phyloP scores from a whole-genome alignment of 1,140 invertebrate genomes.

The Druon quercuslanigerum region DNA sequence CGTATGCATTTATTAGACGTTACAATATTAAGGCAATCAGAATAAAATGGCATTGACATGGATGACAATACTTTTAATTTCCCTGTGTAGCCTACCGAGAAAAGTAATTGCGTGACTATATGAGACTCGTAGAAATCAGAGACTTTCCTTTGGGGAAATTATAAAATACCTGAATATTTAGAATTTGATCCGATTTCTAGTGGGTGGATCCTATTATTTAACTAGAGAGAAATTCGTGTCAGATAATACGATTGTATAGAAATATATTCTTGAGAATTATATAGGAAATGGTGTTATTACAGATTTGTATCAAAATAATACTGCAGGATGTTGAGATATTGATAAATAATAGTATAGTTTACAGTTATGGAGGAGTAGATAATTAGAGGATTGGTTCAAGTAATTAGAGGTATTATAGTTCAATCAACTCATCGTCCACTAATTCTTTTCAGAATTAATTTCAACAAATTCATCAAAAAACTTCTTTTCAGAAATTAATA shows the following conservation, averaged over 20 bases:
- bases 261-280: constrained; percentile 6
- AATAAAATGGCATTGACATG: constrained; percentile 10
- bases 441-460: too few relatives aligned
- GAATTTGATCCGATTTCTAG: constrained; percentile 25
- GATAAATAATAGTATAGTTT: not conserved
- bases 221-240: constrained; percentile 10
- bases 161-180: constrained; percentile 18
- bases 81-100: constrained; percentile 21
- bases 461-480: too few relatives aligned
- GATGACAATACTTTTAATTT: constrained; percentile 25
- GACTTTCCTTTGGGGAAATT: constrained; percentile 22
- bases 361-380: constrained; percentile 11
- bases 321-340: constrained; percentile 10
- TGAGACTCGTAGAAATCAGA: not conserved
- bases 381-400: not conserved
- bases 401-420: too few relatives aligned
- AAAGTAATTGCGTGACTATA: constrained; percentile 25
- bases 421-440: too few relatives aligned
- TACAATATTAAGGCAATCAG: not conserved
- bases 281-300: constrained; percentile 22
- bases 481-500: too few relatives aligned
- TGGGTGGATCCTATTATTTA: constrained; percentile 18
- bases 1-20: not conserved
- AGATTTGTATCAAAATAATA: not conserved
- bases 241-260: not conserved